Percentiles rank a stretch among this genome's conserved stretches.
These are phyloP conservation scores for Pogona vitticeps DNA, from an alignment of 2,113 vertebrate species.

Conservation along the genomic window DNA sequence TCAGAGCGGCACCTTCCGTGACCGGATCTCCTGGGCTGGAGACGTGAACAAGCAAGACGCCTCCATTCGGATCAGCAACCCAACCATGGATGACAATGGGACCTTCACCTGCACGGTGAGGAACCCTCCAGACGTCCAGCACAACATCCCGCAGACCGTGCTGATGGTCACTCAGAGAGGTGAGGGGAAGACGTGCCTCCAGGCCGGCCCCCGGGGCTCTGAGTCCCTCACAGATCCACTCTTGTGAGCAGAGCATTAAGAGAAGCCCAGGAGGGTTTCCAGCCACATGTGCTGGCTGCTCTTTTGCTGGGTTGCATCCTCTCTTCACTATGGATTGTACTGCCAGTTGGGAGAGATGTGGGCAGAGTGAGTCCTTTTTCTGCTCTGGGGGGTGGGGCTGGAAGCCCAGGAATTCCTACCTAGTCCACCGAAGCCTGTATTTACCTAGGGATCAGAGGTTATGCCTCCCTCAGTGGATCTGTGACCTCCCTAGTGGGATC, in stretches of 20 bases:
- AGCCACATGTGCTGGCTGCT: too few relatives aligned
- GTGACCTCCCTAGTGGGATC: neutral
- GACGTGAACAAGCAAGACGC: conserved; percentile 79
- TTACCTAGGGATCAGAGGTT: too few relatives aligned
- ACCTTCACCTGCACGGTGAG: conserved; percentile 89
- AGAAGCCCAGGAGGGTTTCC: too few relatives aligned
- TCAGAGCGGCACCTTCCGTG: conserved; percentile 75
- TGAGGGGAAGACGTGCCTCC: conserved; percentile 50
- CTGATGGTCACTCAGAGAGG: conserved; percentile 84
- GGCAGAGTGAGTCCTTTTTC: neutral
- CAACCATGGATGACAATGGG: conserved; percentile 84
- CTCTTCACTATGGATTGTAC: neutral
- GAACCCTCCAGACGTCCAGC: conserved; percentile 93
- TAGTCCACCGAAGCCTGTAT: neutral
- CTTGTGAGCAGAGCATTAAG: too few relatives aligned
- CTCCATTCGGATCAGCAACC: conserved; percentile 82
- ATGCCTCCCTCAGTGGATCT: too few relatives aligned
- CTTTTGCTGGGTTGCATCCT: neutral
- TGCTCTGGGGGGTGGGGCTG: neutral
- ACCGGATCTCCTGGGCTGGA: conserved; percentile 85
- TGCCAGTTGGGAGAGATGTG: neutral
- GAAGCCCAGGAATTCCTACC: neutral
- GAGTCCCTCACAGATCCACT: neutral
- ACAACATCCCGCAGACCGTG: conserved; percentile 79
- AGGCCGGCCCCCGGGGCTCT: neutral